phyloP scores from a whole-genome alignment of 2,113 vertebrate species.

The Dryoscopus gambensis region DNA sequence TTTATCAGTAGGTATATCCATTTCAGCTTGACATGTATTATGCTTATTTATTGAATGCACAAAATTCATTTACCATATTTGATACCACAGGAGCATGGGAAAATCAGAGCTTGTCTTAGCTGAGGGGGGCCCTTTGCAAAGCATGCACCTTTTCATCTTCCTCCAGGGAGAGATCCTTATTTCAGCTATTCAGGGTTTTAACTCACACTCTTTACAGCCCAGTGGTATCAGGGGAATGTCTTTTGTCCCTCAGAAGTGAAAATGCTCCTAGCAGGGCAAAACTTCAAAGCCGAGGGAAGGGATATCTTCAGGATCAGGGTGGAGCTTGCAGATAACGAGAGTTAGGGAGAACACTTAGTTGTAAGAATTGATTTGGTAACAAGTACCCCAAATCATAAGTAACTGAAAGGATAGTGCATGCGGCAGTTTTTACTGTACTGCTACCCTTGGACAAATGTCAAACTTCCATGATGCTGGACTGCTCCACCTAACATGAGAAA shows the following conservation, averaged over 20 bases:
- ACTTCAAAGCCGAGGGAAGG: background rate
- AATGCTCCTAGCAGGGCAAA: background rate
- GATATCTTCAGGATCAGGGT: background rate
- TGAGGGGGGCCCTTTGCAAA: background rate
- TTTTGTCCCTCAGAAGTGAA: background rate
- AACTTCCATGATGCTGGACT: background rate
- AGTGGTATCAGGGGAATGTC: background rate
- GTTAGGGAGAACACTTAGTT: background rate
- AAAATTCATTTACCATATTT: background rate
- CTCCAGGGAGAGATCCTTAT: background rate
- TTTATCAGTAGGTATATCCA: conserved; percentile 84
- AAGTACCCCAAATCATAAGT: background rate
- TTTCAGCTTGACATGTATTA: background rate
- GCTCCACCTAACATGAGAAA: background rate
- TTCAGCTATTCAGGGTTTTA: background rate
- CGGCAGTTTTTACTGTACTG: background rate
- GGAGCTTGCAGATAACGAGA: background rate
- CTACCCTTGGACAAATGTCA: background rate
- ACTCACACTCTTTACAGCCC: background rate
- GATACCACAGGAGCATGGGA: background rate
- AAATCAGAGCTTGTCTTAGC: background rate
- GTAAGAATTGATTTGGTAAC: background rate
- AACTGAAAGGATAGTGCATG: background rate
- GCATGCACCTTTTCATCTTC: background rate
- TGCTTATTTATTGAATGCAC: background rate